Conservation (phyloP, 2,113 vertebrate genomes). For the Trematocara variabile region DNA sequence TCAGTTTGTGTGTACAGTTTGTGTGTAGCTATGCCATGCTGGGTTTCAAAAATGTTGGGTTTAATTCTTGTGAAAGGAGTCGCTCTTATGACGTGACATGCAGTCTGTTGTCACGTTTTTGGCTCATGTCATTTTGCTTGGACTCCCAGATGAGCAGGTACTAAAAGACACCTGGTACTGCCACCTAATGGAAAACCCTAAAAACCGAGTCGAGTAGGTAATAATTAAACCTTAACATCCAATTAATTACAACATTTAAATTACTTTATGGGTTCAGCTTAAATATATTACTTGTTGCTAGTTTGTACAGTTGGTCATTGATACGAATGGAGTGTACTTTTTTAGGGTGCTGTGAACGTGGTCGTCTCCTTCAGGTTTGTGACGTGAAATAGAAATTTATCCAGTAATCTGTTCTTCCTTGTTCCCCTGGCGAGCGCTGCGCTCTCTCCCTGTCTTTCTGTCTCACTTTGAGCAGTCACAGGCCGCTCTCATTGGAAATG, state of each 20-base stretch:
- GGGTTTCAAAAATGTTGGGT: neutral
- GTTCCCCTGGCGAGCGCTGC: neutral
- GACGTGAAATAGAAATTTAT: neutral
- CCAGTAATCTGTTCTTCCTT: neutral
- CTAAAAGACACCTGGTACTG: neutral
- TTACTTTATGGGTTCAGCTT: neutral
- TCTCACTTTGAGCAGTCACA: conserved; percentile 20
- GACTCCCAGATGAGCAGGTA: neutral
- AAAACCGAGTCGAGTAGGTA: neutral
- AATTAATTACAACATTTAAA: neutral
- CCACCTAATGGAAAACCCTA: neutral
- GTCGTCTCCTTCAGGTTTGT: neutral
- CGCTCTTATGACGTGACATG: neutral
- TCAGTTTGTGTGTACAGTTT: neutral
- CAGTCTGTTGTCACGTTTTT: neutral
- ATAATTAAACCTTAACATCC: neutral
- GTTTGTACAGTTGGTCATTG: neutral
- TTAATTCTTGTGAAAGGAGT: neutral
- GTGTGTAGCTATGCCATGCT: neutral
- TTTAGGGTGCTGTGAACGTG: neutral
- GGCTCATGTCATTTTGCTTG: neutral
- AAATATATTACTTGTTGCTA: neutral
- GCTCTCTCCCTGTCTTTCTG: neutral
- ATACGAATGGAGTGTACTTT: neutral
- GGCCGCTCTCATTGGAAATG: conserved; percentile 43